Evolutionary conservation across 2,888 invertebrate species (phyloP).

Genomic region (Drosophila buzzatii): DNA sequence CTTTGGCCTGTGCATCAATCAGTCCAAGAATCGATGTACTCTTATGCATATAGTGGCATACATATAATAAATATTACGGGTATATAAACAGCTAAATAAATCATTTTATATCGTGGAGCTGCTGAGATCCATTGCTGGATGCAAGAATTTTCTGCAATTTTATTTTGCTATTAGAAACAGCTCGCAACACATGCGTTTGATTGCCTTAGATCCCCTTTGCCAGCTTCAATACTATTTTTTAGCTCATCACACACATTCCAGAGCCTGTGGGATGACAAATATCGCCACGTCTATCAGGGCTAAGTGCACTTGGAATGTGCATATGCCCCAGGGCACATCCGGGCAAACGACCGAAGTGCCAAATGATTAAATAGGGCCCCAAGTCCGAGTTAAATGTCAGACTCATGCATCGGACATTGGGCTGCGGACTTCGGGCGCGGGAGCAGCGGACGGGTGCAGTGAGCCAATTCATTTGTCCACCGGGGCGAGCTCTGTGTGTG

Average conservation of each 20-base stretch:
- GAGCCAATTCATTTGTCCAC: slow-evolving; percentile 61
- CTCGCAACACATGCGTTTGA: slow-evolving; percentile 9
- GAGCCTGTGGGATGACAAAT: slow-evolving; percentile 33
- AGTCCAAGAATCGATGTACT: neutral
- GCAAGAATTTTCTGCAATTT: neutral
- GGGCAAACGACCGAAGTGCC: slow-evolving; percentile 28
- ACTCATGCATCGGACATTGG: slow-evolving; percentile 10
- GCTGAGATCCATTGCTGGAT: neutral
- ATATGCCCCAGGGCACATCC: slow-evolving; percentile 5
- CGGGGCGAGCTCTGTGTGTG: slow-evolving; percentile 35
- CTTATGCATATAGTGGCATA: too few species aligned
- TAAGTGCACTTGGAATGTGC: slow-evolving; percentile 26
- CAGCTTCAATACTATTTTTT: slow-evolving; percentile 5
- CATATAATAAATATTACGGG: too few species aligned
- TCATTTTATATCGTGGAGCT: neutral
- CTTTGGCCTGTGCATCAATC: neutral
- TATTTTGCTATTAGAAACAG: neutral
- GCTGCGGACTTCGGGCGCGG: slow-evolving; percentile 1
- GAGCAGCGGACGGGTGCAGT: slow-evolving; percentile 11
- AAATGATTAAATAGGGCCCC: slow-evolving; percentile 41
- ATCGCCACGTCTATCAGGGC: slow-evolving; percentile 37
- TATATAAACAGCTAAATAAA: neutral
- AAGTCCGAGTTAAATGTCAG: slow-evolving; percentile 26
- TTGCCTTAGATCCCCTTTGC: neutral
- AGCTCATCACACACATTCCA: slow-evolving; percentile 17